These are phyloP conservation scores for Nematopogon swammerdamellus DNA, from an alignment of 2,888 invertebrate species.

Conservation along the genomic window DNA sequence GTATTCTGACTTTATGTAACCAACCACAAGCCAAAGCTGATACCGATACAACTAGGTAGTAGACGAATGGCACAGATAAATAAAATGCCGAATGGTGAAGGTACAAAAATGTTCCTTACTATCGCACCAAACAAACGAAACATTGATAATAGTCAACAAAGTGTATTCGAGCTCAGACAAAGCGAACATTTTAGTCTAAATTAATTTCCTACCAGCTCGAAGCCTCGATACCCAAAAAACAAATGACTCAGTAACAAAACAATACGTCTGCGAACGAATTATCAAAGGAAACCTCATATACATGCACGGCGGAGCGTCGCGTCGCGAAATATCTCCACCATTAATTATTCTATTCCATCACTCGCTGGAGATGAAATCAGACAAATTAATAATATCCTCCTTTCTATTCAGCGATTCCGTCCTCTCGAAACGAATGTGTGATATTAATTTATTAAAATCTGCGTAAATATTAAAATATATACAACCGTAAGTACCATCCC, in stretches of 20 bases:
- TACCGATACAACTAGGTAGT: too few relatives aligned
- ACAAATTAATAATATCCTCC: conserved; percentile 14
- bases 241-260: conserved; percentile 24
- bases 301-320: conserved; percentile 3
- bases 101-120: too few relatives aligned
- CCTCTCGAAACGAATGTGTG: conserved; percentile 6
- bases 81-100: too few relatives aligned
- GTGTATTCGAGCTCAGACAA: too few relatives aligned
- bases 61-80: too few relatives aligned
- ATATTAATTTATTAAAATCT: conserved; percentile 11
- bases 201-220: not conserved
- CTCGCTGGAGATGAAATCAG: conserved; percentile 19
- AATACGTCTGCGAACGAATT: conserved; percentile 24
- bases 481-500: not conserved
- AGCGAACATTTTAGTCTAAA: not conserved
- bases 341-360: conserved; percentile 40
- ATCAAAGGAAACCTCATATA: conserved; percentile 32
- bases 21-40: too few relatives aligned
- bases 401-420: conserved; percentile 7
- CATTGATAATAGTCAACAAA: too few relatives aligned
- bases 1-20: too few relatives aligned
- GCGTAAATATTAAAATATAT: conserved; percentile 6
- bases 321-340: conserved; percentile 20
- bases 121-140: too few relatives aligned
- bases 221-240: conserved; percentile 28